Evolutionary conservation across 2,797 vertebrate genomes (phyloP).

Genomic region (Phoxinus dragarum): DNA sequence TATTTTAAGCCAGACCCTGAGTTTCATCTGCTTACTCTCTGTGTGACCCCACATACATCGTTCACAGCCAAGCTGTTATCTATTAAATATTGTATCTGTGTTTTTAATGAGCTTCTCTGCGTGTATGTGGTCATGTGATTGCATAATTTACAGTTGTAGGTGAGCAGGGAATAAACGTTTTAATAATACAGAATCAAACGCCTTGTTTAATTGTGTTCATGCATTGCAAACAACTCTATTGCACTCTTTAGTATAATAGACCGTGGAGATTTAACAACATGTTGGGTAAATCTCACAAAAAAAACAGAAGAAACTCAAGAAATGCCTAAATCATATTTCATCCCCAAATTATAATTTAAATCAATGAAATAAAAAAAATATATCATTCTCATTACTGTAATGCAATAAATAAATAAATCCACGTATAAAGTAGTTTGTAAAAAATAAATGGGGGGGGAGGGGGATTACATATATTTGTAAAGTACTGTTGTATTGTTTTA

Average conservation of each 20-base stretch:
- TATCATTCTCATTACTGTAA: too few species aligned
- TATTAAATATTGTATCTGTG: conserved; percentile 29
- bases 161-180: conserved; percentile 10
- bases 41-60: not conserved
- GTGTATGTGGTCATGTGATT: conserved; percentile 6
- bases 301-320: not conserved
- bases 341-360: too few species aligned
- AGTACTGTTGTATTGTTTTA: too few species aligned
- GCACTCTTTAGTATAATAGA: not conserved
- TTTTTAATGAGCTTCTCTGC: conserved; percentile 36
- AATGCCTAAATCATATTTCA: not conserved
- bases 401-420: too few species aligned
- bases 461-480: too few species aligned
- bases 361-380: too few species aligned
- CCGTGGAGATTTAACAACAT: not conserved
- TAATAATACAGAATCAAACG: conserved; percentile 4
- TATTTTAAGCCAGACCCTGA: conserved; percentile 63
- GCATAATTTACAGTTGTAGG: conserved; percentile 4
- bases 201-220: not conserved
- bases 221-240: not conserved
- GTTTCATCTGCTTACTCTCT: conserved; percentile 13
- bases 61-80: conserved; percentile 24
- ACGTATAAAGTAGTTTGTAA: too few species aligned
- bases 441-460: too few species aligned
- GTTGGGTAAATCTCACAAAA: not conserved